Evolutionary conservation across 2,113 vertebrate species (phyloP), one percentile per base, ranked within the genome.

Genomic region (Madoqua kirkii): DNA sequence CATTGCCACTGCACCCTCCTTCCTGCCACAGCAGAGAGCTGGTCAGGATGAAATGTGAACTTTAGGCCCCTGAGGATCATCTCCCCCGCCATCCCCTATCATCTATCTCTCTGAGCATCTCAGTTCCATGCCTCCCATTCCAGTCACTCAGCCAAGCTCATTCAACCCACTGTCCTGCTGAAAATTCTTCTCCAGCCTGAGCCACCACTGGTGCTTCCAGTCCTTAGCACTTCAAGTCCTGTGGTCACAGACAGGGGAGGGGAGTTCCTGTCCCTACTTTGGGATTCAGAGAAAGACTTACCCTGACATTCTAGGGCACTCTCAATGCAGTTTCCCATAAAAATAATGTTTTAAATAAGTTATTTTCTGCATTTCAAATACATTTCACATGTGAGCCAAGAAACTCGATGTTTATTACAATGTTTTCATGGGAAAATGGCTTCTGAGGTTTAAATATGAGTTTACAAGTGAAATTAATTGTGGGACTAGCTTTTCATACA

Each of bases 401-500:
- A 95, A 95, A 59, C 17, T 79, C n/a, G 54, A 57, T 64, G 59
- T 57, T 64, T 96, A 84, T 84, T 87, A 79, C 11, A 86, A 31
- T 89, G 21, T 45, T 78, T 83, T 93, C 45, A 33, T 87, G 40
- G 11, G 11, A 25, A 95, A 95, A 92, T 55, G 17, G 48, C 71
- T 92, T 89, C 71, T 96, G 81, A 59, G 25, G 89, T 96, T 97
- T 96, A 59, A 96, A 60, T 2, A 14, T 76, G 54, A 93, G 88
- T 93, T 94, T 91, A 81, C 17, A 96, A 93, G 89, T 92, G 12
- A 96, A 97, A 78, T 90, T 87, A 79, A 84, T 92, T 92, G 3
- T 85, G 40, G 7, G 88, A 83, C 10, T 88, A 95, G 79, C 40
- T 92, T 36, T 74, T 67, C 27, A 71, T 74, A 71, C 74, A 81